Evolutionary conservation across 2,797 vertebrate genomes (phyloP).

Genomic region (Helicolenus hilgendorfi): DNA sequence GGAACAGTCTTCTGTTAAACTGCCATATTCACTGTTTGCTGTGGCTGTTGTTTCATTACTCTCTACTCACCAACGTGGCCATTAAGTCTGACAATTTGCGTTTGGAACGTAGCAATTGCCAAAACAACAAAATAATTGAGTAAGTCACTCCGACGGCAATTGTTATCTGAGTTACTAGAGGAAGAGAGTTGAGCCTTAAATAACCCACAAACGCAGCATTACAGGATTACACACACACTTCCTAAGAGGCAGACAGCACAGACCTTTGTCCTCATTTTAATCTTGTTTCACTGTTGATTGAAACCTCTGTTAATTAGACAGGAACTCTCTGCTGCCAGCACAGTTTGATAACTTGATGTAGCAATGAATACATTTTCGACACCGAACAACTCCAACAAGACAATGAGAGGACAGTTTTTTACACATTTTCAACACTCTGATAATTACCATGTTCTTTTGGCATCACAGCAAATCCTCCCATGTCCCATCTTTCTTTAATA

Average conservation of each 20-base stretch:
- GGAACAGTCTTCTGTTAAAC: background rate
- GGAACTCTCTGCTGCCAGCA: background rate
- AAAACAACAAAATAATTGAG: conserved; percentile 7
- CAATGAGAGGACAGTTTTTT: background rate
- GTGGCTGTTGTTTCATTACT: conserved; percentile 8
- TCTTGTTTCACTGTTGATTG: background rate
- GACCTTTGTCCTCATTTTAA: background rate
- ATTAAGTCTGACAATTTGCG: background rate
- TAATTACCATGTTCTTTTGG: background rate
- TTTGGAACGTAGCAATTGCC: background rate
- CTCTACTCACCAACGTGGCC: background rate
- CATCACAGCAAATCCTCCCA: background rate
- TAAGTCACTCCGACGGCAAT: background rate
- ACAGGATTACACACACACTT: background rate
- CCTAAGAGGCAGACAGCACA: background rate
- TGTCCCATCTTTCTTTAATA: background rate
- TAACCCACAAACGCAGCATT: background rate
- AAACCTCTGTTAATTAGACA: conserved; percentile 4
- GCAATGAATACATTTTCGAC: background rate
- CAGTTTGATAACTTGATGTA: background rate
- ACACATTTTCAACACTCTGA: conserved; percentile 1
- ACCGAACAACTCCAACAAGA: background rate
- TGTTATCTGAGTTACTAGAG: background rate
- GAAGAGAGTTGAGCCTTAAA: background rate
- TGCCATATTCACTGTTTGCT: background rate